Conservation (phyloP, 2,797 vertebrate species). For the Mormyrops attenuatus region DNA sequence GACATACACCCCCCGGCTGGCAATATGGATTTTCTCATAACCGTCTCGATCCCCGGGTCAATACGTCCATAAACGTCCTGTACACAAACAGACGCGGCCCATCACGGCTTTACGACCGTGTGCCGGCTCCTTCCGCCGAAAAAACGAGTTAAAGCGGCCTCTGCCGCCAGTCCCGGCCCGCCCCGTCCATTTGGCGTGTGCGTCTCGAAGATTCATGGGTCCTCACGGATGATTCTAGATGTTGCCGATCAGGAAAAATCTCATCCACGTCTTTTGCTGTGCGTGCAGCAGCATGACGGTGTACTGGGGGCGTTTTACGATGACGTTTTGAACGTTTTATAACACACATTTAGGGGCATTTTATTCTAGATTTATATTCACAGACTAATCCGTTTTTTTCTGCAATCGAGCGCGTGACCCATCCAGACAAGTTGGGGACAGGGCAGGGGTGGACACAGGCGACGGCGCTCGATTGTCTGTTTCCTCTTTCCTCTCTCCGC, state of each 20-base stretch:
- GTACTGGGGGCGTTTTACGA: background rate
- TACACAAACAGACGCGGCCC: conserved; percentile 60
- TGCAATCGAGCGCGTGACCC: background rate
- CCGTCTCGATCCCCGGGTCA: conserved; percentile 52
- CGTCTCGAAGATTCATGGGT: background rate
- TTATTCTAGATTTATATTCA: background rate
- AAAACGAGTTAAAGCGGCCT: background rate
- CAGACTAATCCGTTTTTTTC: background rate
- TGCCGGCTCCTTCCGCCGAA: conserved; percentile 37
- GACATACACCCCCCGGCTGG: conserved; percentile 32
- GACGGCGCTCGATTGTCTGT: background rate
- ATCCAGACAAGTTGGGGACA: background rate
- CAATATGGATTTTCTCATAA: conserved; percentile 59
- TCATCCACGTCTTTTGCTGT: background rate
- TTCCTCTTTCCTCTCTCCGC: background rate
- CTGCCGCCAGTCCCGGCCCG: background rate
- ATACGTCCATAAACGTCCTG: conserved; percentile 55
- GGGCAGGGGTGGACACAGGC: background rate
- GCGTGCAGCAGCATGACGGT: background rate
- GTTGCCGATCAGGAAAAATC: background rate
- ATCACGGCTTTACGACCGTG: conserved; percentile 50
- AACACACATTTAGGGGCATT: too few species aligned
- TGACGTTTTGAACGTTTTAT: background rate
- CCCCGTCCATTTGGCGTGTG: background rate
- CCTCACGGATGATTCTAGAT: background rate